These are phyloP conservation scores for Zaprionus lachaisei DNA, from an alignment of 1,140 invertebrate genomes.

Conservation along the genomic window DNA sequence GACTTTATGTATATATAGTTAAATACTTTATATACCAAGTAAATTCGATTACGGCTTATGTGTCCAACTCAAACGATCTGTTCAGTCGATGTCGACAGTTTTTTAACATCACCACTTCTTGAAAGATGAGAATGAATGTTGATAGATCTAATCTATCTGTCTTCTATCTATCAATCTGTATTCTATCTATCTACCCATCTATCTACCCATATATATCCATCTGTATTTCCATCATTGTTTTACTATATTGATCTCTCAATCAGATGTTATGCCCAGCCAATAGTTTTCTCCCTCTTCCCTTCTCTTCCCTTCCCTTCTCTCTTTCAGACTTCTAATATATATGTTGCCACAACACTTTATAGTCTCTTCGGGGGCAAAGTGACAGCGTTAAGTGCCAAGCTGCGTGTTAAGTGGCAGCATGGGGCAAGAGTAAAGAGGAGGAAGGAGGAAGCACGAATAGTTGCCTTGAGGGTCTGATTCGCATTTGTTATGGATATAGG, in stretches of 20 bases:
- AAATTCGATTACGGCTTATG: no score
- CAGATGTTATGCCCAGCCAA: background rate
- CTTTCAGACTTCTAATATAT: slow-evolving; percentile 10
- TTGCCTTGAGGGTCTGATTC: background rate
- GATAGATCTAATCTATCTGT: no score
- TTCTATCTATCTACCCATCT: no score
- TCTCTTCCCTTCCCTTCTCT: background rate
- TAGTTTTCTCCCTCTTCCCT: background rate
- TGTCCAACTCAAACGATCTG: no score
- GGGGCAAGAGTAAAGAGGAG: background rate
- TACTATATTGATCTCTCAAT: background rate
- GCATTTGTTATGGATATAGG: slow-evolving; percentile 21
- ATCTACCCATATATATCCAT: no score
- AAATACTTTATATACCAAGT: no score
- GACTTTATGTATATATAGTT: no score
- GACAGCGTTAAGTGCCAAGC: slow-evolving; percentile 19
- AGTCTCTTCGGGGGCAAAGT: background rate
- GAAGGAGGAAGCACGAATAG: background rate
- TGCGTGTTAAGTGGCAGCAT: slow-evolving; percentile 13
- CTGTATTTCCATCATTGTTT: no score
- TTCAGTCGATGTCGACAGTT: no score
- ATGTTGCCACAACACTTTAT: slow-evolving; percentile 27
- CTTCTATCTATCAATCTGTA: no score
- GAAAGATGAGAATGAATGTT: no score
- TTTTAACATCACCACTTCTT: no score